Conservation (phyloP, 2,797 vertebrate genomes). For the Austrolebias charrua region DNA sequence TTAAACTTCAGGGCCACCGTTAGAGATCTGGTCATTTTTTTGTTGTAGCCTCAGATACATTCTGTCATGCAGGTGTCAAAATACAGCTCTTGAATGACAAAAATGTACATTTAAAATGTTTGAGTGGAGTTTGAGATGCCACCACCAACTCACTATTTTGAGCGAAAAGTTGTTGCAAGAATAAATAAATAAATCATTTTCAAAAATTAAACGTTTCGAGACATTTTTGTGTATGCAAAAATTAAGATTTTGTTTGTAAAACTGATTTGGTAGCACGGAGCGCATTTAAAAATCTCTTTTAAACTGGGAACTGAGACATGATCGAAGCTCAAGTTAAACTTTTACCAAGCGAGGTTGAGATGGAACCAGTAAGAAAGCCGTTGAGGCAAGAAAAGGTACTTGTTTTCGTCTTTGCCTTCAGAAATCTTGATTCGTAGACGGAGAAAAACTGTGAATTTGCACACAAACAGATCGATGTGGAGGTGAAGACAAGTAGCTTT, state of each 20-base stretch:
- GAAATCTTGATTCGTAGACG: slow-evolving; percentile 32
- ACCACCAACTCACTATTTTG: too few relatives aligned
- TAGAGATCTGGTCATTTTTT: too few relatives aligned
- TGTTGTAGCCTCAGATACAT: too few relatives aligned
- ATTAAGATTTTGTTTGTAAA: slow-evolving; percentile 16
- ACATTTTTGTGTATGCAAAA: too few relatives aligned
- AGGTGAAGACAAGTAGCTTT: slow-evolving; percentile 55
- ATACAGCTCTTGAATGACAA: too few relatives aligned
- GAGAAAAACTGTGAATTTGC: slow-evolving; percentile 47
- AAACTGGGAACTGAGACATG: slow-evolving; percentile 2
- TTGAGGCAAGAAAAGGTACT: slow-evolving; percentile 33
- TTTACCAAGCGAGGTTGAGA: slow-evolving; percentile 11
- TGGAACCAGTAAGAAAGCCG: slow-evolving; percentile 1
- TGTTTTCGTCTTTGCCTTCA: slow-evolving; percentile 17
- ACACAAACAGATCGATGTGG: slow-evolving; percentile 42
- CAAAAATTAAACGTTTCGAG: too few relatives aligned
- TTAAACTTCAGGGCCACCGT: too few relatives aligned
- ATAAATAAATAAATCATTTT: too few relatives aligned
- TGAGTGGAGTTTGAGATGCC: too few relatives aligned
- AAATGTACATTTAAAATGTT: too few relatives aligned
- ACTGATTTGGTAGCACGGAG: slow-evolving; percentile 21
- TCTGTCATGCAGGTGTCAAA: too few relatives aligned
- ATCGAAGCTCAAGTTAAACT: slow-evolving; percentile 2
- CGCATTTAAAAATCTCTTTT: slow-evolving; percentile 35
- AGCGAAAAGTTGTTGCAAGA: too few relatives aligned